Evolutionary conservation across 1,140 invertebrate genomes (phyloP).

Genomic region (Drosophila trapezifrons): DNA sequence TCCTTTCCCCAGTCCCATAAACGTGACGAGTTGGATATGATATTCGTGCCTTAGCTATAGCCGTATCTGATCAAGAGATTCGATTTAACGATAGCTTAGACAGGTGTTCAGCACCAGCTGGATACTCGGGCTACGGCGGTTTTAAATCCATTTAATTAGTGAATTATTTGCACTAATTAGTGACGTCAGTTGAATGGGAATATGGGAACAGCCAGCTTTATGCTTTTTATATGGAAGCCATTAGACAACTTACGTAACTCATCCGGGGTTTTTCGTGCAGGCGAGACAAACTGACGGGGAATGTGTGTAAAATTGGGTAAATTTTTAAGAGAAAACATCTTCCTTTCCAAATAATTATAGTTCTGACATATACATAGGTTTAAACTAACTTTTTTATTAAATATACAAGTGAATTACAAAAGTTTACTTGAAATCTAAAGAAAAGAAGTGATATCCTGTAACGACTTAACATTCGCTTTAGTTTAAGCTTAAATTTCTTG

Average conservation of each 20-base stretch:
- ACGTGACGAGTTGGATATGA: conserved; percentile 44
- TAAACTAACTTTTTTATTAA: too few species aligned
- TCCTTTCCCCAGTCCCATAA: conserved; percentile 42
- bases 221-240: conserved; percentile 8
- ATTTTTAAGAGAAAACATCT: neutral
- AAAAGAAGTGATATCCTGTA: too few species aligned
- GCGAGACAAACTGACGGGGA: neutral
- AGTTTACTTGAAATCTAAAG: neutral
- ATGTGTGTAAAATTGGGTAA: too few species aligned
- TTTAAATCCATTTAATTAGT: conserved; percentile 30
- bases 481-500: neutral
- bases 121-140: conserved; percentile 22
- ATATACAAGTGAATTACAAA: neutral
- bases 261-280: conserved; percentile 10
- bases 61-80: conserved; percentile 41
- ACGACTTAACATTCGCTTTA: neutral
- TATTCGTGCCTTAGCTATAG: conserved; percentile 30
- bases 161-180: conserved; percentile 67
- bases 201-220: conserved; percentile 11
- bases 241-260: conserved; percentile 30
- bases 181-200: conserved; percentile 36
- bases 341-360: too few species aligned
- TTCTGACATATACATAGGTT: too few species aligned
- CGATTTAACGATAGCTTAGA: conserved; percentile 32
- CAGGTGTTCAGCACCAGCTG: conserved; percentile 59